Base-by-base conservation (phyloP, 1,140 invertebrate species). In the Meteorus sp. region DNA sequence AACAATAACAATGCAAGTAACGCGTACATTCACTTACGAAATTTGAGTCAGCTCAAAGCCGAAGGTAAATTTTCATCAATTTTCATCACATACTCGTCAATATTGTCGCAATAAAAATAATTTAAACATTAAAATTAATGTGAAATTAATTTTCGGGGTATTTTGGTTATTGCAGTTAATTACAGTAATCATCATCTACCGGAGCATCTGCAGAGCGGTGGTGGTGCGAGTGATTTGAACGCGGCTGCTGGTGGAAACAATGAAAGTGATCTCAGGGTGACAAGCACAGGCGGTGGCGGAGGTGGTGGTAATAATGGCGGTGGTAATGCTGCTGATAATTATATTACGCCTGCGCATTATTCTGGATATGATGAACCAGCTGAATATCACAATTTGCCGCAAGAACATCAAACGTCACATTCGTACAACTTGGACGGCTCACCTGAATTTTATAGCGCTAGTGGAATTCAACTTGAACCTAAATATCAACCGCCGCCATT, bases 361-460 rank as follows among this genome's bases (percentile, higher is more conserved):
- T 78, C 81, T 55, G 78, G 76, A 7, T 86, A 85, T 67, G 87
- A 88, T 27, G 85, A 86, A 19, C 77, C 82, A 5, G 76, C 85
- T 50, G 89, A 92, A 43, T 91, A 91, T 72, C 89, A 90, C 63
- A 85, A 84, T 59, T 68, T 89, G 20, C 83, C 87, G 35, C 73
- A 79, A 56, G 75, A 79, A 51, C 83, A 86, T 63, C 82, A 84
- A 66, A 77, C 73, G 56, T 73, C 81, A 52, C 77, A 81, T 67
- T 69, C 79, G 35, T 85, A 83, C 63, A 83, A 80, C 60, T 73
- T 85, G 60, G 89, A 91, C 52, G 84, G 82, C 64, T 88, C 86
- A 66, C 87, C 88, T 39, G 90, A 92, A 67, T 91, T 92, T 67
- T 92, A 94, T 62, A 79, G 85, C 63, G 65, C 78, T 44, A 79